Evolutionary conservation across 2,888 invertebrate genomes (phyloP).

Genomic region (Glyphotaelius pellucidus): DNA sequence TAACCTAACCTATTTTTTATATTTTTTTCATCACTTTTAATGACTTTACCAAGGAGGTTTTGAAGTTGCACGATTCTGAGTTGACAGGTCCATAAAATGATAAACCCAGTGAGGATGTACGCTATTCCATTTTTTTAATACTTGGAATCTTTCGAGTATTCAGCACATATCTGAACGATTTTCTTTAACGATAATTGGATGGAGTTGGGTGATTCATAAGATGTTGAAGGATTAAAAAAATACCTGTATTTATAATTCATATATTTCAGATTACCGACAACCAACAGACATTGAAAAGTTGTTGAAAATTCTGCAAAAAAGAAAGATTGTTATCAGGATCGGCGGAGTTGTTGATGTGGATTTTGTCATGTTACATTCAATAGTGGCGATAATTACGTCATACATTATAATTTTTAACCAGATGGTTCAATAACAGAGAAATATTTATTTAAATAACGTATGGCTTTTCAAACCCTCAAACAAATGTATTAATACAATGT

Average conservation of each 20-base stretch:
- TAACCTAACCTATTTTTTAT: too few species aligned
- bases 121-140: too few species aligned
- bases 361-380: not conserved
- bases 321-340: not conserved
- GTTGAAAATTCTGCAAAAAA: not conserved
- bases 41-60: too few species aligned
- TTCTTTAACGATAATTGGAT: too few species aligned
- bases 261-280: not conserved
- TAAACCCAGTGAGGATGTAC: too few species aligned
- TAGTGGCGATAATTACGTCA: not conserved
- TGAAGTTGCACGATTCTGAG: too few species aligned
- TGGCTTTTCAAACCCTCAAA: not conserved
- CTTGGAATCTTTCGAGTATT: too few species aligned
- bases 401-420: not conserved
- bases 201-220: too few species aligned
- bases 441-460: not conserved
- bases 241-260: not conserved
- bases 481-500: not conserved
- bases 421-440: not conserved
- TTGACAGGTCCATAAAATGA: too few species aligned
- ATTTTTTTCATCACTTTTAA: too few species aligned
- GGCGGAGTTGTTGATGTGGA: not conserved
- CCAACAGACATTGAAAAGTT: not conserved
- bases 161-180: too few species aligned
- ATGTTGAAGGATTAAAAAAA: too few species aligned